Conservation (phyloP, 1,140 invertebrate genomes). For the Drosophila subpulchrella region DNA sequence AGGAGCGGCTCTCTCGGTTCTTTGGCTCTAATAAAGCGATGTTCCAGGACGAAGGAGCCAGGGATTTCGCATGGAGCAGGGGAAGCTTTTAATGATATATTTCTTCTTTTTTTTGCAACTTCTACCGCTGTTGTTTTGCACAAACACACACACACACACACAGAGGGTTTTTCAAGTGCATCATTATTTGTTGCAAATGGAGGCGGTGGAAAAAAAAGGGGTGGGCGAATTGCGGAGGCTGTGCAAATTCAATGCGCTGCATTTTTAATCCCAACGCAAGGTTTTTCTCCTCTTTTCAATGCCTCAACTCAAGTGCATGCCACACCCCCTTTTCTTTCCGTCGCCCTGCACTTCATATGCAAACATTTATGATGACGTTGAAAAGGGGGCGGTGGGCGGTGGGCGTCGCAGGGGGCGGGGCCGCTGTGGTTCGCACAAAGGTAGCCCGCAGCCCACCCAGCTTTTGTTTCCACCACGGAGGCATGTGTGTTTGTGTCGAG, state of each 20-base stretch:
- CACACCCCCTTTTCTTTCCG: constrained; percentile 38
- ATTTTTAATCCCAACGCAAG: constrained; percentile 81
- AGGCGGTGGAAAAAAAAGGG: constrained; percentile 13
- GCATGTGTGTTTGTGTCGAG: constrained; percentile 63
- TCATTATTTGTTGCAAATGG: constrained; percentile 81
- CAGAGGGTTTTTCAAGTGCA: constrained; percentile 75
- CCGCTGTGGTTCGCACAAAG: constrained; percentile 60
- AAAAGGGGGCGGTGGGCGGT: constrained; percentile 2
- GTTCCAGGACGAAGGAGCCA: constrained; percentile 19
- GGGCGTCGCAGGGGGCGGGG: constrained; percentile 15
- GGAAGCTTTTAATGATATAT: constrained; percentile 67
- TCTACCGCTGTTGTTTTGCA: constrained; percentile 56
- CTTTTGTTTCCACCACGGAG: constrained; percentile 61
- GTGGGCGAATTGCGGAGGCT: constrained; percentile 11
- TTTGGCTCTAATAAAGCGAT: constrained; percentile 61
- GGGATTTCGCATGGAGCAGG: constrained; percentile 8
- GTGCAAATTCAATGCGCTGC: constrained; percentile 80
- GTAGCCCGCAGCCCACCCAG: constrained; percentile 53
- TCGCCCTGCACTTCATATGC: constrained; percentile 68
- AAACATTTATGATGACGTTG: constrained; percentile 75
- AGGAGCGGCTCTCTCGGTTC: constrained; percentile 24
- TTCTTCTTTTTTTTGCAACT: constrained; percentile 33
- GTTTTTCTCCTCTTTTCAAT: constrained; percentile 70
- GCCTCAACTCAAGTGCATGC: constrained; percentile 77
- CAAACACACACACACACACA: constrained; percentile 40